phyloP scores from a whole-genome alignment of 2,113 vertebrate genomes.

The Todiramphus saurophagus region DNA sequence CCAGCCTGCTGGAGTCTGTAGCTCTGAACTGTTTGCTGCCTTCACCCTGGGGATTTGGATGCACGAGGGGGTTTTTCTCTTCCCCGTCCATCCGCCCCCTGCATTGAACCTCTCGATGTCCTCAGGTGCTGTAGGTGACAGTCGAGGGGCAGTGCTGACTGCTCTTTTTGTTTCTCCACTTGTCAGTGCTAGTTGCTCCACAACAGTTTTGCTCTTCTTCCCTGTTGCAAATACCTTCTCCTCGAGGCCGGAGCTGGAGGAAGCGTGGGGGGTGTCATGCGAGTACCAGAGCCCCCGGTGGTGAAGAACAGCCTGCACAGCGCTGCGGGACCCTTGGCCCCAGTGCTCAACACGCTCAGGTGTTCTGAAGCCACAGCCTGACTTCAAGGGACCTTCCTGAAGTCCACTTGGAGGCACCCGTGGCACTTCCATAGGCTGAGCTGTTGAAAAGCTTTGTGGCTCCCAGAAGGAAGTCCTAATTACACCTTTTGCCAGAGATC shows the following conservation, averaged over 20 bases:
- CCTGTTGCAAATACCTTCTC: accelerated
- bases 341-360: accelerated
- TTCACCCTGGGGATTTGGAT: too few species aligned
- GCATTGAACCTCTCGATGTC: accelerated
- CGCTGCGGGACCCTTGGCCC: not conserved
- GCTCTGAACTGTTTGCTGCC: not conserved
- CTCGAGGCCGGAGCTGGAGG: not conserved
- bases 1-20: not conserved
- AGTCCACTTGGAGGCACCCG: not conserved
- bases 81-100: accelerated
- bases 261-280: accelerated
- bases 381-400: not conserved
- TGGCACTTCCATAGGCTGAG: not conserved
- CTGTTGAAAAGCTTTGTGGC: not conserved
- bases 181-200: not conserved
- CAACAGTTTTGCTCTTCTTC: not conserved
- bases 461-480: not conserved
- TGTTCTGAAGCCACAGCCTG: not conserved
- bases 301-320: not conserved
- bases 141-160: not conserved
- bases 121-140: not conserved
- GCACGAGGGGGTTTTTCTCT: not conserved
- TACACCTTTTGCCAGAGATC: not conserved
- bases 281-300: not conserved
- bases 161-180: not conserved